phyloP scores from a whole-genome alignment of 2,888 invertebrate genomes.

The Apamea crenata region DNA sequence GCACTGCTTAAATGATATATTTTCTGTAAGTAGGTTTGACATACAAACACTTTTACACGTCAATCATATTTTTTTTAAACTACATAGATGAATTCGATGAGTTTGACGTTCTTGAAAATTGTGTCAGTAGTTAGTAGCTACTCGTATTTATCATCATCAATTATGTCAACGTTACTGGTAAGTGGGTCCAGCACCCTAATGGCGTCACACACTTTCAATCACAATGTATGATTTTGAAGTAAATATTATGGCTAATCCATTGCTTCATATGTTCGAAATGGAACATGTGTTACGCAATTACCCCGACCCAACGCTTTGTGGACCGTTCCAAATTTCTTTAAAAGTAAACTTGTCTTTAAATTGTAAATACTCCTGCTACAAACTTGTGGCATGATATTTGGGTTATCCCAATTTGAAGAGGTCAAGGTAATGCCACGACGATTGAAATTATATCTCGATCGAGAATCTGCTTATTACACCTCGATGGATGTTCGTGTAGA shows the following conservation, averaged over 20 bases:
- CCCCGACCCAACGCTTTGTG: not conserved
- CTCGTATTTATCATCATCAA: no score
- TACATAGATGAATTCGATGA: no score
- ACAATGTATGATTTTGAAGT: not conserved
- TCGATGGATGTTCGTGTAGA: slow-evolving; percentile 26
- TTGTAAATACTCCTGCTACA: not conserved
- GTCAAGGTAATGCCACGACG: slow-evolving; percentile 32
- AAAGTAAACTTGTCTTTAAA: not conserved
- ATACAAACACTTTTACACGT: no score
- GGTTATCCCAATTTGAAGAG: not conserved
- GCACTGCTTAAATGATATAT: not conserved
- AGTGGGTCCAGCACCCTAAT: not conserved
- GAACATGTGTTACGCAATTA: no score
- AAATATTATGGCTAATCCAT: not conserved
- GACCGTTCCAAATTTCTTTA: not conserved
- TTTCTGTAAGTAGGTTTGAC: no score
- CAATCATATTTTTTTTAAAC: no score
- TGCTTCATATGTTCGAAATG: not conserved
- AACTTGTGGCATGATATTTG: slow-evolving; percentile 7
- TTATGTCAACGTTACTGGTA: not conserved
- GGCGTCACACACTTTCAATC: not conserved
- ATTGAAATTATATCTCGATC: slow-evolving; percentile 27
- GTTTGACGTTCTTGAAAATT: not conserved
- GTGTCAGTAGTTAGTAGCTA: no score
- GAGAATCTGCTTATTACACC: slow-evolving; percentile 41